Percentiles rank a stretch among this genome's conserved stretches.
Conservation (phyloP, 2,888 invertebrate genomes). For the Xiphydria camelus region DNA sequence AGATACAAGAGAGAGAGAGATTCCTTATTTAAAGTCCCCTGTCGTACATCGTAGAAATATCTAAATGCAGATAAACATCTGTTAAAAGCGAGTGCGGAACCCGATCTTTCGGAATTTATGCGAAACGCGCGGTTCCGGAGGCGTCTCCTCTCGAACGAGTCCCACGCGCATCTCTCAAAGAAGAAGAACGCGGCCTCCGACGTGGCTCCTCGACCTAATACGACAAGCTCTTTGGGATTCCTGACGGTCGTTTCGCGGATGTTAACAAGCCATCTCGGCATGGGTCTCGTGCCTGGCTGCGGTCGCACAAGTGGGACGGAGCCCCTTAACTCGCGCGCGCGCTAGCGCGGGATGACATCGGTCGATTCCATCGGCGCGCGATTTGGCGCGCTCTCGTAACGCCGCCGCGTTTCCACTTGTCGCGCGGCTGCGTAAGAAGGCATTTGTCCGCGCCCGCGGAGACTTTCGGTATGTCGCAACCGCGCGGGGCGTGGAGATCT, state of each 20-base stretch:
- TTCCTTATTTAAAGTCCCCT: too few relatives aligned
- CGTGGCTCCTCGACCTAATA: conserved; percentile 33
- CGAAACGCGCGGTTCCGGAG: too few relatives aligned
- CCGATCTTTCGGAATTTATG: too few relatives aligned
- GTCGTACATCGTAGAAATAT: too few relatives aligned
- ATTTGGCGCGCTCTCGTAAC: conserved; percentile 13
- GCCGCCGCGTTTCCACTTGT: neutral
- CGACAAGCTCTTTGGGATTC: conserved; percentile 55
- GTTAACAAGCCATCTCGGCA: conserved; percentile 56
- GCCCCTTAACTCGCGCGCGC: conserved; percentile 10
- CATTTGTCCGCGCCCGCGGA: neutral
- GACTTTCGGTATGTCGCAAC: conserved; percentile 1
- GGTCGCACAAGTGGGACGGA: conserved; percentile 28
- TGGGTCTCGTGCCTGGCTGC: conserved; percentile 50
- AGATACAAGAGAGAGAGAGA: too few relatives aligned
- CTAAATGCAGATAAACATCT: too few relatives aligned
- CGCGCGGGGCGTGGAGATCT: neutral
- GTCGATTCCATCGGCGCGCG: conserved; percentile 9
- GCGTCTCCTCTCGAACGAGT: neutral
- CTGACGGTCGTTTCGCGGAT: conserved; percentile 51
- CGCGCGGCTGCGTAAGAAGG: neutral
- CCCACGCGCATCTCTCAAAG: neutral
- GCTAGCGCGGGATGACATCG: conserved; percentile 26
- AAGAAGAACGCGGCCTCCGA: neutral
- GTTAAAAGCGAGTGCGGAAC: too few relatives aligned